Base-by-base conservation (phyloP, 1,140 invertebrate species). In the Diorhabda sublineata region DNA sequence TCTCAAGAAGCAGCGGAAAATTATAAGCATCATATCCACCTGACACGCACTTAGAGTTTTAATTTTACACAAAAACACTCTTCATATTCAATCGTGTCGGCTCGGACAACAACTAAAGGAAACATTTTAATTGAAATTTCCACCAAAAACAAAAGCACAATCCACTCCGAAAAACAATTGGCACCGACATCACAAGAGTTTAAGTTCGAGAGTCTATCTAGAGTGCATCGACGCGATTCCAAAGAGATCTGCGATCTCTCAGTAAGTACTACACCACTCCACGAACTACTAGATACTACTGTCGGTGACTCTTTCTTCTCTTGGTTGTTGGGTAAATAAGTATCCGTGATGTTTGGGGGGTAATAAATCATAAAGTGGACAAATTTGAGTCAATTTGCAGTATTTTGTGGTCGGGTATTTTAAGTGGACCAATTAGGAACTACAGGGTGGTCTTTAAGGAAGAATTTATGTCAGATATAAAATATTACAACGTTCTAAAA, bases 371-470 rank as follows among this genome's bases (percentile, higher is more conserved):
- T 52, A 52, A 6, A 52, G 47, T 52, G 47, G 47, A 52, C 47
- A 52, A 52, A 52, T 52, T 52, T 52, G 47, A 52, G 6, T 52
- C 47, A 52, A 52, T 52, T 52, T 52, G 47, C 47, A 52, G 47
- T 52, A 52, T 52, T 52, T 52, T 52, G 47, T 52, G n/a, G 47
- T 8, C 47, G 47, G 47, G 47, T n/a, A 52, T n/a, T 52, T 52
- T 52, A 52, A 52, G 47, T 52, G 47, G 47, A 52, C 47, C 47
- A n/a, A 52, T 52, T 52, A 52, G 47, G 47, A 52, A n/a, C 47
- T 52, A 52, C 47, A 52, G 47, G 47, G 47, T 52, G 47, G 47
- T 52, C 47, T 26, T 26, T 26, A 26, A 26, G 26, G 26, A 26
- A 26, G 26, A 26, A 26, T 26, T 26, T 26, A 26, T 26, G 26